Evolutionary conservation across 2,113 vertebrate species (phyloP).

Genomic region (Otocyon megalotis): DNA sequence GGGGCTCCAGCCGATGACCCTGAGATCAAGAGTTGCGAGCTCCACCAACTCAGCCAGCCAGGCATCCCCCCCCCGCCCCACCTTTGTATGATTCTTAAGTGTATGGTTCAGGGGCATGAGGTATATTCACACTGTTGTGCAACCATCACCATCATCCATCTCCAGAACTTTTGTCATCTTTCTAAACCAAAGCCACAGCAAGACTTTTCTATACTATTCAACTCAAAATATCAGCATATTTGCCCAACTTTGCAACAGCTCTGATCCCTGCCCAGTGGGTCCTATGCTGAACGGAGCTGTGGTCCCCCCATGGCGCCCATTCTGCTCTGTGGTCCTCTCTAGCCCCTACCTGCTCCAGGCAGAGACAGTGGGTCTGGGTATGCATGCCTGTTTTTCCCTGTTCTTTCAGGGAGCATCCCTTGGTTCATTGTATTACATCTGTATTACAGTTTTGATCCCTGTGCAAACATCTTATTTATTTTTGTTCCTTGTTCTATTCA

Average conservation of each 20-base stretch:
- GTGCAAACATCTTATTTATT: not conserved
- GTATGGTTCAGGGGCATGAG: not conserved
- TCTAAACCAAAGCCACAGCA: not conserved
- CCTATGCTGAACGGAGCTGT: not conserved
- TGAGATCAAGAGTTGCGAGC: not conserved
- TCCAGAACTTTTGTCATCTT: not conserved
- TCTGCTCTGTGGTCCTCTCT: not conserved
- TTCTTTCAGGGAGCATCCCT: not conserved
- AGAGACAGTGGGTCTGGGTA: not conserved
- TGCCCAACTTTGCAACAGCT: not conserved
- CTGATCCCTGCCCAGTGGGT: no score
- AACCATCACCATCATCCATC: not conserved
- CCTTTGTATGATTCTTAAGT: not conserved
- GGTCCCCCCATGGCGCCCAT: not conserved
- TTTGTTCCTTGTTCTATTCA: constrained; percentile 33
- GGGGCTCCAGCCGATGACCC: not conserved
- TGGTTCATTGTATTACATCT: not conserved
- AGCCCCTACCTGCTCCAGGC: not conserved
- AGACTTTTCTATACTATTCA: not conserved
- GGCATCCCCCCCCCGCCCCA: not conserved
- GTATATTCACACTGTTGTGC: not conserved
- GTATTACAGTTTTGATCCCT: not conserved
- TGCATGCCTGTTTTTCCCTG: not conserved
- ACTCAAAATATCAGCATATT: not conserved
- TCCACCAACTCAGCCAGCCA: not conserved